Conservation (phyloP, 2,797 vertebrate genomes). For the Galagoides demidoff region DNA sequence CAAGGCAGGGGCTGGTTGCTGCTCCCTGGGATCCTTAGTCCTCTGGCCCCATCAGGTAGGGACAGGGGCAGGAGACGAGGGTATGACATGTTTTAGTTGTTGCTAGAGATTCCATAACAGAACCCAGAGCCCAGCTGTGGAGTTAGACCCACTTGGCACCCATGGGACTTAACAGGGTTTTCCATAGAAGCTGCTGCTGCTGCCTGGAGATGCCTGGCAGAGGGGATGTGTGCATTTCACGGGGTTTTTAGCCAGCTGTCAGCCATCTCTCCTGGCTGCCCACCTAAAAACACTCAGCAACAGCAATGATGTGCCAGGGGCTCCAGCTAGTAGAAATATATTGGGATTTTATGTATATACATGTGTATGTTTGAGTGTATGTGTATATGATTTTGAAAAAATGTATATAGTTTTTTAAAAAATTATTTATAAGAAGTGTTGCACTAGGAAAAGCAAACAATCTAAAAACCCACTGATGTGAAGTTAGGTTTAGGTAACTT, state of each 20-base stretch:
- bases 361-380: neutral
- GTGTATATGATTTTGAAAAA: neutral
- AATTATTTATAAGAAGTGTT: neutral
- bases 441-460: neutral
- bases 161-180: neutral
- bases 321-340: neutral
- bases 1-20: neutral
- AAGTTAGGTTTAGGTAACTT: neutral
- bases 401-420: neutral
- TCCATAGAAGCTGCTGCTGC: neutral
- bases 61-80: fast-evolving
- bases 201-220: neutral
- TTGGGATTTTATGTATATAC: neutral
- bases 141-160: neutral
- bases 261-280: neutral
- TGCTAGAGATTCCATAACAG: neutral
- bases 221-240: neutral
- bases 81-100: neutral
- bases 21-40: no score
- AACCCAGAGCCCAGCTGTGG: neutral
- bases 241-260: neutral
- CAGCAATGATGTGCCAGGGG: neutral
- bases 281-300: neutral
- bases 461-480: neutral
- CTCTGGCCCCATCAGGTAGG: neutral